Evolutionary conservation across 2,113 vertebrate species (phyloP).

Genomic region (Bostrychus sinensis): DNA sequence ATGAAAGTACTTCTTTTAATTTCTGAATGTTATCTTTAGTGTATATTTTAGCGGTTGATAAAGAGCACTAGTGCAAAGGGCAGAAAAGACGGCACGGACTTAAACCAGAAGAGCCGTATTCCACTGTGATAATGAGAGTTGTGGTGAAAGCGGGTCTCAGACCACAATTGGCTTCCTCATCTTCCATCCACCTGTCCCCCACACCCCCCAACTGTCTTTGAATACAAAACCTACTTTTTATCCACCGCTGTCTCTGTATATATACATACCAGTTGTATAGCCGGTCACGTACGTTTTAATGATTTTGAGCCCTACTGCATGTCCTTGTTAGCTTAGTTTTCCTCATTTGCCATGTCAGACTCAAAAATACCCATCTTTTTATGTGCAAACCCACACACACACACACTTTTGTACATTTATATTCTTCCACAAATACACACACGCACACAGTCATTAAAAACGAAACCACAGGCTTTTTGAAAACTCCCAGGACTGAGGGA

Average conservation of each 20-base stretch:
- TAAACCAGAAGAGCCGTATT: slow-evolving; percentile 49
- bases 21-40: background rate
- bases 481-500: slow-evolving; percentile 77
- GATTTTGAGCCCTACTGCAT: slow-evolving; percentile 69
- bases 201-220: slow-evolving; percentile 39
- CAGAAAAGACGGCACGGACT: slow-evolving; percentile 30
- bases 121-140: slow-evolving; percentile 73
- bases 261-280: slow-evolving; percentile 52
- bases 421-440: slow-evolving; percentile 38
- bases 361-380: slow-evolving; percentile 74
- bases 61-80: slow-evolving; percentile 23
- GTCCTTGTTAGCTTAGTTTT: slow-evolving; percentile 81
- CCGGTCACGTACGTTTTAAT: slow-evolving; percentile 79
- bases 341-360: slow-evolving; percentile 80
- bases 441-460: slow-evolving; percentile 83
- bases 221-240: slow-evolving; percentile 26
- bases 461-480: slow-evolving; percentile 80
- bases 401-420: slow-evolving; percentile 33
- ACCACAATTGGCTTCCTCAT: slow-evolving; percentile 45
- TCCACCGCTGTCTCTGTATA: slow-evolving; percentile 47
- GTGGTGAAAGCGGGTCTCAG: slow-evolving; percentile 51
- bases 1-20: background rate
- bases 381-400: slow-evolving; percentile 61
- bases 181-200: slow-evolving; percentile 21
- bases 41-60: slow-evolving; percentile 31